Conservation (phyloP, 2,888 invertebrate genomes). For the Heliconius cydno region DNA sequence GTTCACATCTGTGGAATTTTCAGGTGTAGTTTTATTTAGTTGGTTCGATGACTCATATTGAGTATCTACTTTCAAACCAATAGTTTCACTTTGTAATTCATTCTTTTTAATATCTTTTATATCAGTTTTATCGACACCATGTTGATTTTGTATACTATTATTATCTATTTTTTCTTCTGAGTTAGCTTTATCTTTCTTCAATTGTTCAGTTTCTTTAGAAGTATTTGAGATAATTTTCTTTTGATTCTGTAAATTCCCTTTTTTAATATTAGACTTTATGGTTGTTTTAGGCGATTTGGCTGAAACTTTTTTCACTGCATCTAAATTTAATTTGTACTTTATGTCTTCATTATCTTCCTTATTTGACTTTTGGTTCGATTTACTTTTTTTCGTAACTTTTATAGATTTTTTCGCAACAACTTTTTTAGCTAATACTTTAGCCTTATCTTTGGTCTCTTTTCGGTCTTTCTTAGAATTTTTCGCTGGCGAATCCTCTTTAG, state of each 20-base stretch:
- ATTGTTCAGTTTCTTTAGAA: conserved; percentile 45
- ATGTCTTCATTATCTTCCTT: conserved; percentile 59
- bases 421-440: conserved; percentile 64
- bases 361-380: conserved; percentile 55
- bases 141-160: conserved; percentile 29
- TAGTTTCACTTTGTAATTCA: conserved; percentile 47
- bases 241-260: conserved; percentile 55
- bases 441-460: conserved; percentile 71
- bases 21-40: conserved; percentile 23
- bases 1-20: conserved; percentile 29
- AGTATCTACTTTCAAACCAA: conserved; percentile 45
- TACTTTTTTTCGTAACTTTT: conserved; percentile 58
- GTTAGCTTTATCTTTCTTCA: conserved; percentile 36
- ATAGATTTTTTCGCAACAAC: conserved; percentile 57
- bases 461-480: conserved; percentile 70
- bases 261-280: conserved; percentile 62
- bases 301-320: conserved; percentile 60
- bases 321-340: conserved; percentile 77
- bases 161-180: conserved; percentile 45
- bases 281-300: conserved; percentile 60
- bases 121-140: conserved; percentile 35
- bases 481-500: conserved; percentile 63
- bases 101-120: conserved; percentile 33
- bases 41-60: conserved; percentile 49
- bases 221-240: conserved; percentile 60